Base-by-base conservation (phyloP, 2,113 vertebrate genomes). In the Chinchilla lanigera region DNA sequence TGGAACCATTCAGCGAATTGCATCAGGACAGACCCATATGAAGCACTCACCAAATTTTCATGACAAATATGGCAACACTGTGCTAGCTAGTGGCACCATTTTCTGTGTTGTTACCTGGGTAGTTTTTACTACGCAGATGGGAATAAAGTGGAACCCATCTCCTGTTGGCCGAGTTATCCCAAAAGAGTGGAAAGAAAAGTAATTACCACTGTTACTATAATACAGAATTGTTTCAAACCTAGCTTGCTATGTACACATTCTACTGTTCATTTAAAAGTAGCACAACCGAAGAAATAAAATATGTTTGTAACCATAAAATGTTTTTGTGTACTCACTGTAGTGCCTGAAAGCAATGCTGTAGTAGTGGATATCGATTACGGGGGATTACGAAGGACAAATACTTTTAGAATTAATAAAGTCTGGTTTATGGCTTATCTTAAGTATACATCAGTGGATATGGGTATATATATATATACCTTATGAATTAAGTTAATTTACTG, bases 141-240 rank as follows among this genome's bases (percentile, higher is more conserved):
- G 99, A 8, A 96, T 99, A 3, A 44, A 92, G 38, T 99, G 99
- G 99, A 99, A 99, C 92, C 7, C 99, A n/a, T 99, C 99, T 47
- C 99, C 99, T 6, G 89, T 99, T 6, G 99, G 99, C 75, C 99
- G 97, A 98, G 1, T 99, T 44, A 98, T 98, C 71, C 99, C 99
- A 0, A 98, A 98, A 77, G 93, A 98, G 41, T 99, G 99, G 99
- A 99, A 96, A n/a, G 22, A 95, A 1, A 83, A 99, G 17, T 98
- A 99, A 95, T 38, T 2, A 1, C 61, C 65, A 41, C 35, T 83
- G 38, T 71, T 94, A 41, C 4, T 92, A 0, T 75, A 86, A 93
- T 67, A 58, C n/a, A 90, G 60, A 96, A 89, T 95, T 98, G 73
- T 33, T 96, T 75, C 73, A 35, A 94, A 87, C 41, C 90, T 90